Base-by-base conservation (phyloP, 2,113 vertebrate species). In the Centrocercus urophasianus region DNA sequence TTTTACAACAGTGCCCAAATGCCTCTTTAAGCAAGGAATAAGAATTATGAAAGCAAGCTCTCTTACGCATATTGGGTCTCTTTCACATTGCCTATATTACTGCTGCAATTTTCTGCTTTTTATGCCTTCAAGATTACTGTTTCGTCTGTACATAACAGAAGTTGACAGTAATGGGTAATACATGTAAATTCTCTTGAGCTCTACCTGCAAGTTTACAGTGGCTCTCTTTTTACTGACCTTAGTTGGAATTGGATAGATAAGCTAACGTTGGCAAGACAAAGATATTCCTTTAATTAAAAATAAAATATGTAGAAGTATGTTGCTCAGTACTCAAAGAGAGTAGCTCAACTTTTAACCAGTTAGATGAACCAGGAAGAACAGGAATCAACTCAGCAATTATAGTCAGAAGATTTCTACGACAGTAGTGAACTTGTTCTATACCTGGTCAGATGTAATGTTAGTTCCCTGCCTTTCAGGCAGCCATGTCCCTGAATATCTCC, bases 81-180 rank as follows among this genome's bases (percentile, higher is more conserved):
- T 74, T 81, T 90, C 77, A 63, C 28, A 67, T 54, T 81, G 45
- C 30, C 70, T 3, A 22, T 67, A 50, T 50, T 65, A 54, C 52
- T 78, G 47, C 40, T 52, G 20, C 22, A 65, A 11, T 90, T 61
- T 74, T 72, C 45, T 54, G 5, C 42, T 11, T 69, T 87, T 74
- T 43, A 48, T 77, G 21, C n/a, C 22, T 85, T 27, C 40, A 82
- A 81, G 57, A 89, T 73, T 86, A 63, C 24, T n/a, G 9, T 75
- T 86, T 77, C 50, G 57, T 73, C 30, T 50, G 22, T 75, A 25
- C 22, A 8, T 89, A 88, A 70, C 36, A 90, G 47, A 86, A 77
- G 13, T 71, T 81, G 83, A 86, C 73, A 83, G 77, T 86, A 93
- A 94, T 66, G 38, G 36, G 72, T 88, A 96, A 87, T 75, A 40